Evolutionary conservation across 2,113 vertebrate genomes (phyloP), one percentile per base, ranked within the genome.

Genomic region (Clarias batrachus): DNA sequence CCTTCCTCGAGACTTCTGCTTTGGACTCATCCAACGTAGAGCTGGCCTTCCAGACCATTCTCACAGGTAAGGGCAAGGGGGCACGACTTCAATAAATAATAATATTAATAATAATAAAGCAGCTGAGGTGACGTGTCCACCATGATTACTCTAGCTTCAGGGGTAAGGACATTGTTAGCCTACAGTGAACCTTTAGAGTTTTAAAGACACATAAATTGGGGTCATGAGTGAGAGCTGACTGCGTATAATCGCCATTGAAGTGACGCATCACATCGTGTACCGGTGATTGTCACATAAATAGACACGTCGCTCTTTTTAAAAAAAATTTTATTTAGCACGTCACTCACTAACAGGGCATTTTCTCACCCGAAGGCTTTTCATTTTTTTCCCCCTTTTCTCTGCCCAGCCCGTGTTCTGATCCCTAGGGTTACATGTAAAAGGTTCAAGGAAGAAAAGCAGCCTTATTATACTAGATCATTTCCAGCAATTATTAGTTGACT

Each of bases 21-120:
- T 93, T 97, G 88, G 96, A 97, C 86, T 97, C 96, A 1, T 96
- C 95, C 85, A 97, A 97, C 0, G 96, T 96, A 90, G 96, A 97
- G 89, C 93, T 90, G 0, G 96, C 96, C 60, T 97, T 97, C 89
- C 96, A 97, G 85, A 96, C 93, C 12, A 96, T 96, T 84, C 95
- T 96, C 70, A 92, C 95, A 2, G 96, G 96, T 97, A 56, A 71
- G 16, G 33, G 70, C 17, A 48, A 48, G 3, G 13, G 48, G 25
- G 76, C 25, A 57, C 1, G 41, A 10, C 17, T 74, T 41, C 71
- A 48, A 48, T 48, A 48, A 48, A 63, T 3, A 16, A 57, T 14
- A 70, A 33, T 6, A 41, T 6, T 41, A 41, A 63, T 3, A 16
- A 57, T 19, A 60, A 63, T 14, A 70, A 33, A 37, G 16, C 14